Conservation (phyloP, 2,797 vertebrate genomes). For the Vireo griseus region DNA sequence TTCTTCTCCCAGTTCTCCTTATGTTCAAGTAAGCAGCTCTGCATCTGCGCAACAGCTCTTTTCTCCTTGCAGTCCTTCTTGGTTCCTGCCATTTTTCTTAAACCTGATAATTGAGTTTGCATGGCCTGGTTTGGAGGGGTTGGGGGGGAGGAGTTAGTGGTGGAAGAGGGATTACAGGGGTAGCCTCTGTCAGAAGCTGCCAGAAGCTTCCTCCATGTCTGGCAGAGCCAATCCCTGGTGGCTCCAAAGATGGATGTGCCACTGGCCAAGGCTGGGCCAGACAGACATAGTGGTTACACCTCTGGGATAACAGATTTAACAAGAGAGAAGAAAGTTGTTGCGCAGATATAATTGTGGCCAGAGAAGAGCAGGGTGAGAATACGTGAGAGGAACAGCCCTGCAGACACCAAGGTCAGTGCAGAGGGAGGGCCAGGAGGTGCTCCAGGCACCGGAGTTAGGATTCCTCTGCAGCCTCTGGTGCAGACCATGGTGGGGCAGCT, state of each 20-base stretch:
- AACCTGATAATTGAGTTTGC: accelerated
- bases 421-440: background rate
- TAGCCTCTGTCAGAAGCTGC: background rate
- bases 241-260: accelerated
- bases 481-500: background rate
- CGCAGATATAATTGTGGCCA: background rate
- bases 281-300: background rate
- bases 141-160: no score
- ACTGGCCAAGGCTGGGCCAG: background rate
- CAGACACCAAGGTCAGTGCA: background rate
- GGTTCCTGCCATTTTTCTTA: background rate
- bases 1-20: background rate
- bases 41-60: accelerated
- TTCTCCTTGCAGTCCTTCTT: background rate
- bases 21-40: background rate
- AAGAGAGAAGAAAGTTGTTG: background rate
- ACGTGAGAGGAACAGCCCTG: background rate
- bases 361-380: background rate
- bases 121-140: background rate
- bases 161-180: background rate
- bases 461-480: background rate
- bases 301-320: background rate
- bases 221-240: background rate
- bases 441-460: background rate
- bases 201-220: background rate